Conservation (phyloP, 35 echinoderm and acorn worm species). For the Stichopus chloronotus region DNA sequence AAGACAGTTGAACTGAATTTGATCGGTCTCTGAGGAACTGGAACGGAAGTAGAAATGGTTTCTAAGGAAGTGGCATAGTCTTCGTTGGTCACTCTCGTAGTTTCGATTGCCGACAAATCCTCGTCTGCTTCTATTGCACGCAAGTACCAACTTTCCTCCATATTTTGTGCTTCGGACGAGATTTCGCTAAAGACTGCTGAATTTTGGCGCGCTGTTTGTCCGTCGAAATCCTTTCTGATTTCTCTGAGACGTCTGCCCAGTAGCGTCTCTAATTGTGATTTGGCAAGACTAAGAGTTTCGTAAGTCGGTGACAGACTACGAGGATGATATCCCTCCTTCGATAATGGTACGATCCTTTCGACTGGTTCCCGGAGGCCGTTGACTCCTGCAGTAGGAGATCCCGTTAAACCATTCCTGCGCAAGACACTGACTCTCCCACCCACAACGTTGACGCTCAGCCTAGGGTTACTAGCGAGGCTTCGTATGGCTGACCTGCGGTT, state of each 20-base stretch:
- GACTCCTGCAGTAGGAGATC: background rate
- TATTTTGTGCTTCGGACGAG: background rate
- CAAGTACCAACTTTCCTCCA: conserved; percentile 22
- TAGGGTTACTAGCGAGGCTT: conserved; percentile 52
- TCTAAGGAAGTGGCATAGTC: conserved; percentile 8
- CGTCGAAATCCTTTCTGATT: conserved; percentile 24
- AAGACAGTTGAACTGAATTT: conserved; percentile 21
- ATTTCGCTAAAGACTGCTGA: conserved; percentile 24
- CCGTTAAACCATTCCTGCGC: background rate
- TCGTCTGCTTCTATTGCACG: background rate
- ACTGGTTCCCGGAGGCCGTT: background rate
- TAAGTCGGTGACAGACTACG: conserved; percentile 50
- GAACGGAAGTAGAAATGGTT: background rate
- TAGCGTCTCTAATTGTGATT: conserved; percentile 27
- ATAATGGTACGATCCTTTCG: background rate
- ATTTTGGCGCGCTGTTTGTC: conserved; percentile 45
- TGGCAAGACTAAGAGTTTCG: conserved; percentile 30
- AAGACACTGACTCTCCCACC: background rate
- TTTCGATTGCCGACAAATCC: conserved; percentile 21
- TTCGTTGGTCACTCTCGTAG: conserved; percentile 13
- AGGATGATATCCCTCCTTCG: conserved; percentile 35
- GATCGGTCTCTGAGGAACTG: conserved; percentile 2
- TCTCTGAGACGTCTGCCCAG: background rate
- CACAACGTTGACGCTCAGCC: background rate
- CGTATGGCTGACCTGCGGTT: background rate